Base-by-base conservation (phyloP, 2,888 invertebrate species). In the Eupithecia insigniata region DNA sequence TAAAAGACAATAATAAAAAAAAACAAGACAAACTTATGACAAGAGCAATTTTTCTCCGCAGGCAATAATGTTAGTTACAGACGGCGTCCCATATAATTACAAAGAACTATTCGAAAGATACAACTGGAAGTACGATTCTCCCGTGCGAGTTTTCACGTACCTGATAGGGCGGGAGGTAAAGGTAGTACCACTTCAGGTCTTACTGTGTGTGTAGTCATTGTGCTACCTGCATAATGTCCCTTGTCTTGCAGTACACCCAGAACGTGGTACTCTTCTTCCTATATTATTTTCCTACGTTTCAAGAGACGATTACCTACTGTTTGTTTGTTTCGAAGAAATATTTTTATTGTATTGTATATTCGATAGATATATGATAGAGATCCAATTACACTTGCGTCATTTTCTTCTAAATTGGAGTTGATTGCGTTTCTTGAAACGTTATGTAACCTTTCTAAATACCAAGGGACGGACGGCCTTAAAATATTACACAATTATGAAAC, bases 51-150 rank as follows among this genome's bases (percentile, higher is more conserved):
- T 66, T 66, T 28, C 1, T 69, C 12, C 85, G 7, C 97, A 99
- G 94, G 99, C 99, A 39, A 99, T 99, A 84, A 99, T 99, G 99
- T 93, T 99, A 81, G 96, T 99, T 81, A 99, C 99, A n/a, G 99
- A 99, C 90, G 99, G 99, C 32, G 98, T 99, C 22, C 99, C 99
- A 62, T 98, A 98, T 85, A 98, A 97, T 86, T 99, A 97, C 92
- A 97, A 98, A 87, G 97, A 98, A 84, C 96, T 99, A 71, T 99
- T 99, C 90, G 96, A 98, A 85, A 95, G 96, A 79, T 98, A 97
- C 93, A 99, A 99, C 90, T 98, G 98, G 97, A 93, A 93, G 79
- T 93, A 93, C 78, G 96, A 96, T 71, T 97, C 97, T 92, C 97
- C 98, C 83, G 98, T 99, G 66, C 95, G 99, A 80, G 97, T 99